These are phyloP conservation scores for Mythimna albipuncta DNA, from an alignment of 2,888 invertebrate species.

Conservation along the genomic window DNA sequence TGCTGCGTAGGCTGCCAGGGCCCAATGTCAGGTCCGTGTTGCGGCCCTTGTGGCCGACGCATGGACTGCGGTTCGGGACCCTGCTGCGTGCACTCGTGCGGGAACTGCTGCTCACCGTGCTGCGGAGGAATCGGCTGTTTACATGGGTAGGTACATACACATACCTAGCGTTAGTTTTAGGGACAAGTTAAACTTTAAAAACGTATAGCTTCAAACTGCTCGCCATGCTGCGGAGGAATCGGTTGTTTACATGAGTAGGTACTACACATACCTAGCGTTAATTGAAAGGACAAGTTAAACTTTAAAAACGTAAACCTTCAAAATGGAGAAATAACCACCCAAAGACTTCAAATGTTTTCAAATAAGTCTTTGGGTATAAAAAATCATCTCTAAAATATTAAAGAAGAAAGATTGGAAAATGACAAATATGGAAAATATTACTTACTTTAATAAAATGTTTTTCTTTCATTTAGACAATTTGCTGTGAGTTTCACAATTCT, in stretches of 20 bases:
- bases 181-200: background rate
- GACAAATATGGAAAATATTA: too few species aligned
- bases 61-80: slow-evolving; percentile 75
- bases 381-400: background rate
- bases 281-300: background rate
- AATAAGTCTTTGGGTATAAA: background rate
- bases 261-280: background rate
- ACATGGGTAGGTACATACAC: slow-evolving; percentile 73
- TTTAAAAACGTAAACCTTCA: background rate
- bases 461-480: too few species aligned
- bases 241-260: slow-evolving; percentile 80
- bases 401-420: too few species aligned
- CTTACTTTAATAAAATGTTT: too few species aligned
- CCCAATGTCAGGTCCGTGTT: slow-evolving; percentile 77
- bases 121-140: slow-evolving; percentile 76
- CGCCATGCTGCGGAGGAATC: slow-evolving; percentile 74
- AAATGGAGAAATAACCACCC: background rate
- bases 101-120: slow-evolving; percentile 73
- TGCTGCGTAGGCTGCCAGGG: slow-evolving; percentile 85
- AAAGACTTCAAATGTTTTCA: background rate
- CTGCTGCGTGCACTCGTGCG: slow-evolving; percentile 77
- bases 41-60: slow-evolving; percentile 67
- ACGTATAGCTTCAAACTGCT: slow-evolving; percentile 55
- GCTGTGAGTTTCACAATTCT: too few species aligned
- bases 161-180: background rate